Conservation (phyloP, 2,888 invertebrate species). For the Hermaeophaga mercurialis region DNA sequence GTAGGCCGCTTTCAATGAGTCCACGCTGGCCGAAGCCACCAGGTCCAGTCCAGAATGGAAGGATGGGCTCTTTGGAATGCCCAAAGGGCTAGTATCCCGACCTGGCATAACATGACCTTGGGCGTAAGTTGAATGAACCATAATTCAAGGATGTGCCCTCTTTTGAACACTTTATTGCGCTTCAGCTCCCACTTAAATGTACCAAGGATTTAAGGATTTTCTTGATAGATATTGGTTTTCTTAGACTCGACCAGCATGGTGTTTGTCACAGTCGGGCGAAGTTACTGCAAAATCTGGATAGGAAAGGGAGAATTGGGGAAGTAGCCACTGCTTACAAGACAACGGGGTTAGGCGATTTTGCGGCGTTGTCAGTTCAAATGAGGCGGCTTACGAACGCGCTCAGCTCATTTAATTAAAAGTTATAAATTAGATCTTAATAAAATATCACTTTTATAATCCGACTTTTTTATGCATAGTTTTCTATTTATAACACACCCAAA, state of each 20-base stretch:
- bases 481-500: no score
- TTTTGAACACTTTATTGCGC: no score
- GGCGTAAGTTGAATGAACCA: conserved; percentile 58
- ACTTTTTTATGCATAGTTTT: no score
- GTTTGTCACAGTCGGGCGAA: neutral
- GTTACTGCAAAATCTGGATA: conserved; percentile 15
- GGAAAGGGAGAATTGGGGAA: conserved; percentile 20
- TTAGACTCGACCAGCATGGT: neutral
- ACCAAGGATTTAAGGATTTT: neutral
- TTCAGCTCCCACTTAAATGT: neutral
- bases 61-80: conserved; percentile 86
- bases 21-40: conserved; percentile 66
- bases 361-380: conserved; percentile 10
- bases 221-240: neutral
- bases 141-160: conserved; percentile 37
- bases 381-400: no score
- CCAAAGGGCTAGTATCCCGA: conserved; percentile 44
- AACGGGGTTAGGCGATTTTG: conserved; percentile 18
- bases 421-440: no score
- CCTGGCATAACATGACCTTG: conserved; percentile 55
- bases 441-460: no score
- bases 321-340: conserved; percentile 17
- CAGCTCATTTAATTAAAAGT: no score
- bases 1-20: conserved; percentile 56
- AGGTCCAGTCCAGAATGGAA: conserved; percentile 86